Evolutionary conservation across 2,888 invertebrate genomes (phyloP).

Genomic region (Tiliacea citrago): DNA sequence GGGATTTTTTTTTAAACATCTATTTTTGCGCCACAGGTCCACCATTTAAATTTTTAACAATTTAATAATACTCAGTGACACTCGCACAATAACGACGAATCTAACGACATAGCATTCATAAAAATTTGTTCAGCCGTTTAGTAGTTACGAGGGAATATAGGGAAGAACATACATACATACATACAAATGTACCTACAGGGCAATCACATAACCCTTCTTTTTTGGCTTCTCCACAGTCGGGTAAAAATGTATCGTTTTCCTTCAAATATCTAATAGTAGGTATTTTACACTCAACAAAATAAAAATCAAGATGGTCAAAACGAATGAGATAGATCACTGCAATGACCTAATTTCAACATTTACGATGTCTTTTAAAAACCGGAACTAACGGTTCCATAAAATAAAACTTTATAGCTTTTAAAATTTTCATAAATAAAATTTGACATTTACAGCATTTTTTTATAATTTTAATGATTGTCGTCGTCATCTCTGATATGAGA

Average conservation of each 20-base stretch:
- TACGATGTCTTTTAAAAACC: slow-evolving; percentile 51
- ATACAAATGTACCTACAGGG: too few species aligned
- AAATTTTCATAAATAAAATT: slow-evolving; percentile 46
- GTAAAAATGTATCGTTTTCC: background rate
- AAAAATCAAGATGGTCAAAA: slow-evolving; percentile 32
- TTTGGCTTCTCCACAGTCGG: too few species aligned
- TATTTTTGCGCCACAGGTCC: too few species aligned
- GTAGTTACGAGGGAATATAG: too few species aligned
- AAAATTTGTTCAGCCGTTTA: too few species aligned
- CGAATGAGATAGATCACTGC: slow-evolving; percentile 46
- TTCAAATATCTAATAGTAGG: background rate
- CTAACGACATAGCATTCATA: too few species aligned
- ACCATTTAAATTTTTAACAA: too few species aligned
- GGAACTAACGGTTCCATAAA: slow-evolving; percentile 59
- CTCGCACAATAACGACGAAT: too few species aligned
- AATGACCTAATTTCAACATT: slow-evolving; percentile 53
- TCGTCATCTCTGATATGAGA: slow-evolving; percentile 1
- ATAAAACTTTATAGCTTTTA: slow-evolving; percentile 54
- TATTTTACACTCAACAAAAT: slow-evolving; percentile 28
- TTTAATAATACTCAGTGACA: too few species aligned
- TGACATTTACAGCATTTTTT: slow-evolving; percentile 35
- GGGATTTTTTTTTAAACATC: too few species aligned
- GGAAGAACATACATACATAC: too few species aligned
- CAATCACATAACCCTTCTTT: too few species aligned
- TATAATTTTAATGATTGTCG: slow-evolving; percentile 19